phyloP scores from a whole-genome alignment of 1,140 invertebrate genomes.

The fruit fly (Drosophila melanogaster) region Release_6_plus_ISO1_MT NT_037436.4:5652501-5653000 shows the following conservation, averaged over 20 bases:
- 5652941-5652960: constrained; percentile 63
- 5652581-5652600: constrained; percentile 43
- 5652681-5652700: constrained; percentile 37
- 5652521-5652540: constrained; percentile 34
- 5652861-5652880: constrained; percentile 20
- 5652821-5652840: constrained; percentile 12
- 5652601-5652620: constrained; percentile 15
- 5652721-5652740: constrained; percentile 69
- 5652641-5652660: neutral
- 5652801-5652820: constrained; percentile 52
- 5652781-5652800: constrained; percentile 15
- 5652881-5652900: constrained; percentile 57
- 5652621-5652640: constrained; percentile 11
- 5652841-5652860: constrained; percentile 67
- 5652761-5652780: constrained; percentile 77
- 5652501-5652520: constrained; percentile 32
- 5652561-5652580: constrained; percentile 44
- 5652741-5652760: constrained; percentile 80
- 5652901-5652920: constrained; percentile 62
- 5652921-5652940: constrained; percentile 80
- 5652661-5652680: constrained; percentile 58
- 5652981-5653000: constrained; percentile 56
- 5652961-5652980: constrained; percentile 74
- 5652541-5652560: constrained; percentile 60
- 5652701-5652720: constrained; percentile 45